Percentiles rank a stretch among this genome's conserved stretches.
Evolutionary conservation across 1,140 invertebrate species (phyloP).

Genomic region (Acromyrmex charruanus): DNA sequence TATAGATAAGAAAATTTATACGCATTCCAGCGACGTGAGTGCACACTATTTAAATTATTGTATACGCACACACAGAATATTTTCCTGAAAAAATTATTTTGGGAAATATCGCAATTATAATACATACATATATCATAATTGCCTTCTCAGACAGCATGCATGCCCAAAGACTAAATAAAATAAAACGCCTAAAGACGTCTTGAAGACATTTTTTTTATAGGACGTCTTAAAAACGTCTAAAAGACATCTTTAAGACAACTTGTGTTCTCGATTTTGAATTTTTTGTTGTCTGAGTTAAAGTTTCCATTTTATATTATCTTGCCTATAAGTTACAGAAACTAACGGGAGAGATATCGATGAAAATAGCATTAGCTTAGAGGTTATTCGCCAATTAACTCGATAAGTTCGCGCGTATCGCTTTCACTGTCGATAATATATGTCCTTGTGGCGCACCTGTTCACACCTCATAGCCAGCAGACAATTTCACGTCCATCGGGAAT

Average conservation of each 20-base stretch:
- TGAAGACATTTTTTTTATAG: no score
- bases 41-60: neutral
- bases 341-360: neutral
- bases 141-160: neutral
- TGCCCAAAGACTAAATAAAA: no score
- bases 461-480: conserved; percentile 14
- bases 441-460: conserved; percentile 65
- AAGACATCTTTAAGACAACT: no score
- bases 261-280: no score
- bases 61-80: neutral
- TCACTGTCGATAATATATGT: conserved; percentile 47
- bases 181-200: no score
- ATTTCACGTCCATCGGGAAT: neutral
- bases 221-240: no score
- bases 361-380: neutral
- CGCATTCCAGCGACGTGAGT: neutral
- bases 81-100: neutral
- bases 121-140: no score
- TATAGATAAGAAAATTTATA: conserved; percentile 13
- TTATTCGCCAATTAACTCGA: conserved; percentile 18
- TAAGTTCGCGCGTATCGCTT: conserved; percentile 50
- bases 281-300: no score
- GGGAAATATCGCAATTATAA: neutral
- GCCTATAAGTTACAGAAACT: neutral
- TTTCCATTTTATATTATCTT: neutral